Base-by-base conservation (phyloP, 2,113 vertebrate genomes). In the Bambusicola thoracicus region DNA sequence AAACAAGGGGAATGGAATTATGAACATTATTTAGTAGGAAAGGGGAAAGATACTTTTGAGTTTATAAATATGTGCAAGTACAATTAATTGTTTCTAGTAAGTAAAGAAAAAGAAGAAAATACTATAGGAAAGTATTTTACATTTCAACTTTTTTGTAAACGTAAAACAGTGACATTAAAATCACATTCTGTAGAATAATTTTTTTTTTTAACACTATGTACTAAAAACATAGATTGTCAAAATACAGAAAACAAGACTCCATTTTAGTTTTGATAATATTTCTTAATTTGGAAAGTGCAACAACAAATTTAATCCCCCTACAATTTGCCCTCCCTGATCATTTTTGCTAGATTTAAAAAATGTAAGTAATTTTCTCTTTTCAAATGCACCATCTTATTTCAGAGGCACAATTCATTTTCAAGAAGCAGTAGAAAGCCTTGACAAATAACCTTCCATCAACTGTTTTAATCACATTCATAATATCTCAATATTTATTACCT, bases 401-500 rank as follows among this genome's bases (percentile, higher is more conserved):
- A 89, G 17, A 90, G 87, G 88, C 67, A 95, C 58, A 90, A 94
- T 84, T 40, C 73, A 66, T 89, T 90, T 95, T 69, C 61, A 72
- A 88, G 69, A 65, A 94, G 77, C 44, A 82, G 43, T 61, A 81
- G 88, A 68, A 94, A 92, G 90, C 82, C 61, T 34, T 96, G 90
- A 95, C 94, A 94, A 97, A 92, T 91, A 96, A 90, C 38, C 72
- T 92, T 95, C 80, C 77, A 94, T 96, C 88, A 96, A 89, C 49
- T 83, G 75, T 90, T 96, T 97, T 94, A 97, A 95, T 95, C 88
- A 89, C 30, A 94, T 90, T 96, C 6, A 2, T 86, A 90, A 95
- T 91, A 92, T 84, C 87, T 97, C 85, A 96, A 96, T 95, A 95
- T 97, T 96, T 97, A 97, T 95, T 94, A 94, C n/a, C 58, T 93